Evolutionary conservation across 2,113 vertebrate species (phyloP), one percentile per base, ranked within the genome.

Genomic region (Platycercus adscitus): DNA sequence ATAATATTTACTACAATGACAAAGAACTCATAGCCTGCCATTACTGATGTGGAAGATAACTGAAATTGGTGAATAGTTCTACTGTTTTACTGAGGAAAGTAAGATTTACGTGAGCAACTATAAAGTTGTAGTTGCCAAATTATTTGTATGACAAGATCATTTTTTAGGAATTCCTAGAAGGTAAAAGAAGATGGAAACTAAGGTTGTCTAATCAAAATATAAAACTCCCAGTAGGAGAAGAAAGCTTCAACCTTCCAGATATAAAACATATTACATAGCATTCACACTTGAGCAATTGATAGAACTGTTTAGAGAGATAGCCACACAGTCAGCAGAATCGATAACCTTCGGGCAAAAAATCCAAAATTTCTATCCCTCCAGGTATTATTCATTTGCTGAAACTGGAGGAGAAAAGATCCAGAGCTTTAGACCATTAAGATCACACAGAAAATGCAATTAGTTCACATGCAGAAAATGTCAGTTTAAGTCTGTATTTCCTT

Each of bases 271-370:
- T 94, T 96, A 78, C 69, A 81, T 24, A 81, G 65, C 95, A 96
- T 84, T 95, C 95, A 93, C 92, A 95, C 92, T 94, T 86, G 88
- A 95, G 72, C 90, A 94, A 81, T 47, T 96, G 95, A 90, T 58
- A 72, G 86, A 91, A 96, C 52, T 35, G 64, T 84, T 94, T 81
- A 86, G 80, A 95, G 61, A 89, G 79, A 93, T 76, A 86, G 85
- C 39, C 69, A 81, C 50, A 56, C 80, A 96, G 90, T 92, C 95
- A 96, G 92, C 90, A 93, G 82, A 94, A 90, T 7, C 87, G 88
- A 86, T 65, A 92, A 92, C 80, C 90, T 71, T 86, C 56, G 33
- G 82, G 16, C 39, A 79, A 86, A 58, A 35, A 60, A 81, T 84
- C 93, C 79, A 77, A 96, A 93, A 93, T 91, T 96, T 89, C 43